Conservation (phyloP, 2,113 vertebrate species). For the Enhydra lutris region DNA sequence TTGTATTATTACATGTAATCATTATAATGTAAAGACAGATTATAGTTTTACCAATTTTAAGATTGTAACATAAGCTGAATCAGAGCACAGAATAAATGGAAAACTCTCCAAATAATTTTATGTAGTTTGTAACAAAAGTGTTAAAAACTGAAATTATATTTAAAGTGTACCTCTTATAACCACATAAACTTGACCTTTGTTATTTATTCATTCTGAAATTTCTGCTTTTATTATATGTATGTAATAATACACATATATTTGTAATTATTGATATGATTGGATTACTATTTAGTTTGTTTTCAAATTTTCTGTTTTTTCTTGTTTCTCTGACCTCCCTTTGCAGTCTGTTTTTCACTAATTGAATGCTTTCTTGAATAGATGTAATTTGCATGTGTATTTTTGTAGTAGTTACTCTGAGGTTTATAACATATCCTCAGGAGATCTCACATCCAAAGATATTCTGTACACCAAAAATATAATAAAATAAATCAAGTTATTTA, state of each 20-base stretch:
- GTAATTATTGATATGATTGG: neutral
- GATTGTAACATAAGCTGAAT: neutral
- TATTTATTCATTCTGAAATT: neutral
- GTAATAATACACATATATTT: neutral
- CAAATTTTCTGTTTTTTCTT: neutral
- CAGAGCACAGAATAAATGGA: neutral
- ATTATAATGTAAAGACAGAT: neutral
- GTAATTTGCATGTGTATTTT: neutral
- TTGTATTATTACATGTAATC: neutral
- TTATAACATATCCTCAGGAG: neutral
- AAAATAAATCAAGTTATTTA: neutral
- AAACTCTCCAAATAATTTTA: neutral
- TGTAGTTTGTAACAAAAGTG: neutral
- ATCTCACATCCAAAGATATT: neutral
- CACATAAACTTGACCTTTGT: neutral
- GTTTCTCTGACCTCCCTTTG: neutral
- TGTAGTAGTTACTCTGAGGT: neutral
- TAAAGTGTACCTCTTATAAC: neutral
- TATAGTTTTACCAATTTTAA: neutral
- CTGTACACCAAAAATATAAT: neutral
- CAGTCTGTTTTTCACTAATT: neutral
- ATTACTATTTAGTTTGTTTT: neutral
- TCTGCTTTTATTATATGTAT: neutral
- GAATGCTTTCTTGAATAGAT: neutral
- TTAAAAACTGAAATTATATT: neutral